Evolutionary conservation across 2,113 vertebrate species (phyloP), one percentile per base, ranked within the genome.

Genomic region (Rhea pennata): DNA sequence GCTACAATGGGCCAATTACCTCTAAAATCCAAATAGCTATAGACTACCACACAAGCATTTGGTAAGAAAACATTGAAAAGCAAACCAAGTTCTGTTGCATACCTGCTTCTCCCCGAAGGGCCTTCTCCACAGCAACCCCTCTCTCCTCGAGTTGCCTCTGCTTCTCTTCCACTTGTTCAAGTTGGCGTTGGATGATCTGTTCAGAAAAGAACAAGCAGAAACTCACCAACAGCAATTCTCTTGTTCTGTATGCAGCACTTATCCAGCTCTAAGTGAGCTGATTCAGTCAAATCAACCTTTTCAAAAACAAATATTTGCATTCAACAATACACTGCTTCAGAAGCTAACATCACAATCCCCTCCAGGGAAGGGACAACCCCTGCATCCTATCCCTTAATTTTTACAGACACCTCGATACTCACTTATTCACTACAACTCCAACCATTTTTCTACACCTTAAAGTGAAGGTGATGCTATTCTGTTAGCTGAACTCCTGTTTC

Each of bases 121-220:
- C 99, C 94, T 99, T 99, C 98, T 99, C 99, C 96, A 99, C 99
- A 1, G 99, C 99, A 3, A 99, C 99, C 0, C 99, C 99, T 48
- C 99, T 97, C 95, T 99, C 99, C 83, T 99, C 99, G 5, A 99
- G 98, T 93, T 99, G 99, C 87, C 99, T 98, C 98, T 99, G 99
- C 95, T 99, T 99, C 97, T 99, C 99, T 94, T 99, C 99, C 96
- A 99, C 99, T 97, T 99, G 99, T 93, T 99, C 99, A 97, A 99
- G 96, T 96, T 99, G 99, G 50, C 99, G 98, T 96, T 99, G 99
- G 98, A 99, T 99, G 71, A 99, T 99, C 99, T 99, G 92, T 48
- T 24, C 21, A 69, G 86, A 31, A 93, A 62, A 78, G 27, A 84
- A 72, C 1, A 10, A 61, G 62, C 17, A 94, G 56, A 95, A 46